Conservation (phyloP, 2,888 invertebrate genomes). For the Pammene fasciana region DNA sequence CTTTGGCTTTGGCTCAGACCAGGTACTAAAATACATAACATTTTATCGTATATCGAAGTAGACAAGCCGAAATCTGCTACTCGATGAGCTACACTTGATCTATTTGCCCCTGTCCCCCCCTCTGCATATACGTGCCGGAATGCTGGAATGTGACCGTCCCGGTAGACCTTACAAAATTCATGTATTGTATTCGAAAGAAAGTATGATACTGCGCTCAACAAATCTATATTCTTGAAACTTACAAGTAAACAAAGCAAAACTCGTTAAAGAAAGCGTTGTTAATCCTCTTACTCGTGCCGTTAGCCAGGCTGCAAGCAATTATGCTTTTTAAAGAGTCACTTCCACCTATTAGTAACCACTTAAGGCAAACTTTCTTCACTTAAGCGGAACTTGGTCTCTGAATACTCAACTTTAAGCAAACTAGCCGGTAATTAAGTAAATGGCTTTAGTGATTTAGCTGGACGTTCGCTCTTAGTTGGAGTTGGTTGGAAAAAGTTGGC, state of each 20-base stretch:
- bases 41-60: no score
- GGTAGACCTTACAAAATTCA: no score
- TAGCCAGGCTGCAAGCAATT: conserved; percentile 21
- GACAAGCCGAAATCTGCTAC: no score
- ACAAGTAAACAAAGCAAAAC: conserved; percentile 3
- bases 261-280: conserved; percentile 11
- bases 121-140: no score
- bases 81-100: no score
- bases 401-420: conserved; percentile 48
- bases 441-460: conserved; percentile 49
- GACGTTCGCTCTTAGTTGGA: conserved; percentile 42
- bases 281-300: conserved; percentile 15
- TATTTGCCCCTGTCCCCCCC: no score
- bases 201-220: not conserved
- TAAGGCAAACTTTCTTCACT: conserved; percentile 44
- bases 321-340: conserved; percentile 31
- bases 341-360: conserved; percentile 40
- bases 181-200: no score
- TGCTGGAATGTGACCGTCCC: no score
- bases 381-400: conserved; percentile 45
- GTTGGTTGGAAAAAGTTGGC: conserved; percentile 29
- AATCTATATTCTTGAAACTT: not conserved
- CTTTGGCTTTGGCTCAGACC: no score
- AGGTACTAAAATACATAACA: no score
- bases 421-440: conserved; percentile 52